Base-by-base conservation (phyloP, 2,797 vertebrate genomes). In the Hylomyscus alleni region DNA sequence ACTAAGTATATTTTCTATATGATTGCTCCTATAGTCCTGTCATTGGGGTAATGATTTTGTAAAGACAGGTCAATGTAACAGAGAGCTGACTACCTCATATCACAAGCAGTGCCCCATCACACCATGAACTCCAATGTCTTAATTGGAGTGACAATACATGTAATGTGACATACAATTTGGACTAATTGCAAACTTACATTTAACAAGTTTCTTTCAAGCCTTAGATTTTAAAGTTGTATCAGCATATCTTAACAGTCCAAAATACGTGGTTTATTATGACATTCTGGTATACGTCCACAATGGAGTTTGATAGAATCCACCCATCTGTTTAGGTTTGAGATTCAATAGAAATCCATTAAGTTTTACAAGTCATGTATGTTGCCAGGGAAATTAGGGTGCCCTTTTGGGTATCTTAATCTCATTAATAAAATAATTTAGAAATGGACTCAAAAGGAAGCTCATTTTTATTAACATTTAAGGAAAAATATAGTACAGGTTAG, bases 251-350 rank as follows among this genome's bases (percentile, higher is more conserved):
- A 75, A 44, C 13, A 58, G 26, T 24, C 26, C n/a, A 26, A 37
- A 40, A 37, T 37, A 58, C 34, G 26, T 24, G 52, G 24, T 83
- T 73, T 56, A 44, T 58, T 72, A 52, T 69, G 47, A 14, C 9
- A 44, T 75, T 75, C 1, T 24, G 0, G 0, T 12, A 44, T 56
- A 88, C 54, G n/a, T 72, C 58, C 17, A 88, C 10, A 75, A 88
- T 13, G 24, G 17, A 20, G 52, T 76, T 34, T 44, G 86, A 31
- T 76, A 40, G 44, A 58, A 44, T 58, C 26, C 17, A 44, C 72
- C 3, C 40, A 20, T 89, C 37, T 73, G 14, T 19, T 72, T 47
- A 76, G 73, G 29, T 92, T 96, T 96, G n/a, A 47, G 24, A 88
- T 84, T 6, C 37, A 40, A 52, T 80, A 52, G 56, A 60, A 82